Percentiles rank a stretch among this genome's conserved stretches.
Conservation (phyloP, 2,797 vertebrate genomes). For the Thunnus albacares region DNA sequence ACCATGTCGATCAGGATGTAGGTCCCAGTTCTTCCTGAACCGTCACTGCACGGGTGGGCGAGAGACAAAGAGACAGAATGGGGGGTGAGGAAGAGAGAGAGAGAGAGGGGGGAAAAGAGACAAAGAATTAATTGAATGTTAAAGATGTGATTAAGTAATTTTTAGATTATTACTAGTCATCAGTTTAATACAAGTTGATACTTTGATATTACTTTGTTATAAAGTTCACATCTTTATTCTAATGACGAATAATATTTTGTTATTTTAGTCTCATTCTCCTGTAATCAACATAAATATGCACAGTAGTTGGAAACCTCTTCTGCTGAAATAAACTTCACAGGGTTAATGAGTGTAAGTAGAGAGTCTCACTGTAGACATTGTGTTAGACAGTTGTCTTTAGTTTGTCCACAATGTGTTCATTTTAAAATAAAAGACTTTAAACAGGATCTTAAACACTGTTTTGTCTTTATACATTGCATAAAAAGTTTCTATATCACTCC, state of each 20-base stretch:
- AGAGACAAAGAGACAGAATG: conserved; percentile 65
- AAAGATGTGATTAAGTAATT: background rate
- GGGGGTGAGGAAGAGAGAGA: background rate
- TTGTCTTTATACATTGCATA: background rate
- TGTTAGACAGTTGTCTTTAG: too few species aligned
- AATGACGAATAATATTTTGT: too few species aligned
- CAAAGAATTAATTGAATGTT: conserved; percentile 7
- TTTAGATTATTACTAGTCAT: background rate
- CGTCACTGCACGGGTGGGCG: conserved; percentile 88
- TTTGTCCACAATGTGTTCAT: too few species aligned
- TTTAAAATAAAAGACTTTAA: background rate
- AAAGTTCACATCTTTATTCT: background rate
- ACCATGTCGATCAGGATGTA: conserved; percentile 99
- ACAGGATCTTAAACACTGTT: background rate
- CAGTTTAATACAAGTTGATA: background rate
- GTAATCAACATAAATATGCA: too few species aligned
- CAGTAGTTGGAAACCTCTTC: too few species aligned
- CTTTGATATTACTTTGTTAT: background rate
- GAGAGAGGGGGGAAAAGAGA: background rate
- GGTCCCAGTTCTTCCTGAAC: conserved; percentile 94
- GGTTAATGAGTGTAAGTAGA: too few species aligned
- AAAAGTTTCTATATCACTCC: too few species aligned
- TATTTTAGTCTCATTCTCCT: too few species aligned
- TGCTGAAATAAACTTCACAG: too few species aligned
- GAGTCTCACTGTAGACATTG: too few species aligned